A percentile compares a stretch with the other conserved stretches of the same genome.
These are phyloP conservation scores for Hydropotes inermis DNA, from an alignment of 2,113 vertebrate species.

Conservation along the genomic window DNA sequence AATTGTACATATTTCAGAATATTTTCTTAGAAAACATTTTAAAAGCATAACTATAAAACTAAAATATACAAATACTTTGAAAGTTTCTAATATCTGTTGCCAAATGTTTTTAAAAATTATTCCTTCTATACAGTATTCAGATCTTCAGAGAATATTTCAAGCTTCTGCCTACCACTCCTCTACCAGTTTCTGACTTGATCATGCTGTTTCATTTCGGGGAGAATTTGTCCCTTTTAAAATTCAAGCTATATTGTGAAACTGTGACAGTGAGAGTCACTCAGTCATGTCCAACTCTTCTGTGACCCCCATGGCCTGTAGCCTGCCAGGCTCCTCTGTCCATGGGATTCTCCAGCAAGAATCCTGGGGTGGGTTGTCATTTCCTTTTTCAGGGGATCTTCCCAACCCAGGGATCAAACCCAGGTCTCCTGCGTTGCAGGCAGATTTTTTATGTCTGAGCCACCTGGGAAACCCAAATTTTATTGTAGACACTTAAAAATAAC, in stretches of 20 bases:
- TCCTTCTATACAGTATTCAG: neutral
- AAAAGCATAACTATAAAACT: neutral
- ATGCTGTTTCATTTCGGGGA: neutral
- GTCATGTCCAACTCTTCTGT: neutral
- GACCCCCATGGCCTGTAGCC: neutral
- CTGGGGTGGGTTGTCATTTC: neutral
- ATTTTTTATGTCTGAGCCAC: neutral
- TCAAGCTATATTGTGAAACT: neutral
- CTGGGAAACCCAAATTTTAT: neutral
- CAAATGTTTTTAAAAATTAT: neutral
- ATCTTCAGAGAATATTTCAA: constrained; percentile 11
- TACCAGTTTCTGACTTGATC: neutral
- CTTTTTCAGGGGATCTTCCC: neutral
- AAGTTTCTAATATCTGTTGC: neutral
- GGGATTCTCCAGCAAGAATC: neutral
- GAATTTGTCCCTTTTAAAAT: neutral
- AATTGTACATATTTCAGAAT: neutral
- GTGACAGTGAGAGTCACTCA: neutral
- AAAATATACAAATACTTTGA: neutral
- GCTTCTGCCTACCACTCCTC: neutral
- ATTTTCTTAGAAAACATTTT: constrained; percentile 2
- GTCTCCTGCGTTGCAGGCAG: neutral
- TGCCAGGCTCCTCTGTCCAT: neutral
- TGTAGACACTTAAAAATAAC: neutral
- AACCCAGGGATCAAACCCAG: neutral